Percentiles rank a stretch among this genome's conserved stretches.
These are phyloP conservation scores for Peromyscus melanophrys DNA, from an alignment of 2,797 vertebrate genomes.

Conservation along the genomic window DNA sequence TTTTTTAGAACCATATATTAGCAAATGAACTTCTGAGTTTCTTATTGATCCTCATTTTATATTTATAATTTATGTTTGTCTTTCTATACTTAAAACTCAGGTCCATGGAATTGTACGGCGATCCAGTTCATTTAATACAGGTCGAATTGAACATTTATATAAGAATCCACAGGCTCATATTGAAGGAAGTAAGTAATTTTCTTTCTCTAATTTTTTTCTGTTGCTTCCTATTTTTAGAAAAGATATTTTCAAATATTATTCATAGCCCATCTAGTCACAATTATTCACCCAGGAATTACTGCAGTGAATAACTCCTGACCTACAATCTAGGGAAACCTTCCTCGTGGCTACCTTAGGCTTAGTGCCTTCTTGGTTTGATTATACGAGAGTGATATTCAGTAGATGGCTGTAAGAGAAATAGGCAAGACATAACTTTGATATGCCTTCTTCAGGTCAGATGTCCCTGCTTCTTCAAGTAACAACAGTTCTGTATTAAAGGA, in stretches of 20 bases:
- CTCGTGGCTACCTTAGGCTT: not conserved
- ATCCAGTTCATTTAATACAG: constrained; percentile 99
- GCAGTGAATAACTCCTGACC: not conserved
- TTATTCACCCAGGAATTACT: not conserved
- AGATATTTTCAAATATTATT: constrained; percentile 56
- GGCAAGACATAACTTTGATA: not conserved
- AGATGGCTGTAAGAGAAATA: not conserved
- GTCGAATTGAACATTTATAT: constrained; percentile 98
- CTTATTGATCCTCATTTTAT: not conserved
- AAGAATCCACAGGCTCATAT: constrained; percentile 96
- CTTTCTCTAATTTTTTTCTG: not conserved
- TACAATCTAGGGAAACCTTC: not conserved
- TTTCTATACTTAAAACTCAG: constrained; percentile 87
- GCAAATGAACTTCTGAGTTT: constrained; percentile 25
- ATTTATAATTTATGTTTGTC: constrained; percentile 59
- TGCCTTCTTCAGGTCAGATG: not conserved
- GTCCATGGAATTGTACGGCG: constrained; percentile 97
- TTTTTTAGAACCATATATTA: constrained; percentile 12
- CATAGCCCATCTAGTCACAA: not conserved
- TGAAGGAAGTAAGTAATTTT: constrained; percentile 95
- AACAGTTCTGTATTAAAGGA: not conserved
- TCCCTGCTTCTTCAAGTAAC: not conserved
- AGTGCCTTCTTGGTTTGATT: not conserved
- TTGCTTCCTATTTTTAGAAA: not conserved
- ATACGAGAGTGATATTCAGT: not conserved